Base-by-base conservation (phyloP, 2,797 vertebrate species). In the Epinephelus coioides region DNA sequence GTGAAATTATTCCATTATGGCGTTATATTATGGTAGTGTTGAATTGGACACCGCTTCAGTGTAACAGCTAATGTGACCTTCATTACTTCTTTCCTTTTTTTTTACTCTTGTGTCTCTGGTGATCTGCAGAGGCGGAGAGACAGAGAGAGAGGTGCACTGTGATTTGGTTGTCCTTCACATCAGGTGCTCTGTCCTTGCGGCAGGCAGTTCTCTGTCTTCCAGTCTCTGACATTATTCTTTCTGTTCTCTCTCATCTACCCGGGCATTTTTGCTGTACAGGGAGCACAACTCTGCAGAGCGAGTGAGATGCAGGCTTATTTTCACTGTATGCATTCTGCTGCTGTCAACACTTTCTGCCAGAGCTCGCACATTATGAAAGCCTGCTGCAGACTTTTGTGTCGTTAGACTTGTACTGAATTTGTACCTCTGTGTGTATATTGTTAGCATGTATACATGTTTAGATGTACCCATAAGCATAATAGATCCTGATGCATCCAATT, bases 81-180 rank as follows among this genome's bases (percentile, higher is more conserved):
- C 87, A 89, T 87, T 85, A 47, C 34, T 74, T 78, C 71, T 74
- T 72, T 83, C 43, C 59, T 62, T 49, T 30, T 27, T 79, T 79
- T 76, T 56, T 63, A 30, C 66, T 69, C 65, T 34, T 49, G 60
- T 77, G 85, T 86, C 85, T 88, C 79, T 66, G 54, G 82, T 77
- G 85, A 88, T 87, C 78, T 74, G 82, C 56, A 85, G 76, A 89
- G 84, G 64, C 3, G 2, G 64, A 73, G 60, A 70, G 67, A 15
- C 23, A 56, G 61, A 64, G 50, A 62, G 63, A 27, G 61, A 7
- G 61, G 61, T 78, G 73, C 15, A 3, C 81, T 79, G 73, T 81
- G 84, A 87, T 87, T 86, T 75, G 67, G 53, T 88, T 77, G 91
- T 83, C 93, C 91, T 93, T 92, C 92, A 88, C 73, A 82, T 84